Conservation (phyloP, 2,797 vertebrate genomes). For the Oreochromis mossambicus region DNA sequence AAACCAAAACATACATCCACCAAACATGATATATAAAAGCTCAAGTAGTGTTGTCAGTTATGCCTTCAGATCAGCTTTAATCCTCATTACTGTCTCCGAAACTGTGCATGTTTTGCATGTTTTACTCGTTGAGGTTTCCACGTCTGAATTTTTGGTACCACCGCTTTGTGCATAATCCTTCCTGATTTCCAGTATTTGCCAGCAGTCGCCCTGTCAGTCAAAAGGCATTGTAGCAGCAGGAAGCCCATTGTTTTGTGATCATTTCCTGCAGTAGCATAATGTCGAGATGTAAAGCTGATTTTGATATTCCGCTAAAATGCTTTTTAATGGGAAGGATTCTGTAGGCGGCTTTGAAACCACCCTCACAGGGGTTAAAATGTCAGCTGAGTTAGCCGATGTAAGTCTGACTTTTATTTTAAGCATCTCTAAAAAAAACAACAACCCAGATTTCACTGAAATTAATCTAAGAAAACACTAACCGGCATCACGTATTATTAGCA, state of each 20-base stretch:
- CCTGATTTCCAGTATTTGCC: slow-evolving; percentile 4
- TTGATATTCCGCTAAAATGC: neutral
- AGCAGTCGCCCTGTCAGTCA: slow-evolving; percentile 36
- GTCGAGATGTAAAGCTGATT: neutral
- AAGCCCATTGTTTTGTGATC: slow-evolving; percentile 14
- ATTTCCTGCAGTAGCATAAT: neutral
- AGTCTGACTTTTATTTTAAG: neutral
- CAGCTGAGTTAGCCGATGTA: neutral
- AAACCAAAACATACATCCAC: neutral
- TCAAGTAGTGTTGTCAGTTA: neutral
- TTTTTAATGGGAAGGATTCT: neutral
- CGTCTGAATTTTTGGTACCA: neutral
- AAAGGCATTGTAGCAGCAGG: neutral
- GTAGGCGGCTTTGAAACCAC: neutral
- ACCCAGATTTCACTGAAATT: neutral
- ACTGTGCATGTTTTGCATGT: neutral
- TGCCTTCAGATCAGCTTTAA: neutral
- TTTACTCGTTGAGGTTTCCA: neutral
- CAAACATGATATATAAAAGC: neutral
- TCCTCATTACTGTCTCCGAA: neutral
- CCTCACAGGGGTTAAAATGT: neutral
- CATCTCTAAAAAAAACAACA: neutral
- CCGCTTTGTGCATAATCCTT: slow-evolving; percentile 10
- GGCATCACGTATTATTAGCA: neutral
- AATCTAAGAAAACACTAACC: neutral